Evolutionary conservation across 2,113 vertebrate species (phyloP).

Genomic region (Zosterops hypoxanthus): DNA sequence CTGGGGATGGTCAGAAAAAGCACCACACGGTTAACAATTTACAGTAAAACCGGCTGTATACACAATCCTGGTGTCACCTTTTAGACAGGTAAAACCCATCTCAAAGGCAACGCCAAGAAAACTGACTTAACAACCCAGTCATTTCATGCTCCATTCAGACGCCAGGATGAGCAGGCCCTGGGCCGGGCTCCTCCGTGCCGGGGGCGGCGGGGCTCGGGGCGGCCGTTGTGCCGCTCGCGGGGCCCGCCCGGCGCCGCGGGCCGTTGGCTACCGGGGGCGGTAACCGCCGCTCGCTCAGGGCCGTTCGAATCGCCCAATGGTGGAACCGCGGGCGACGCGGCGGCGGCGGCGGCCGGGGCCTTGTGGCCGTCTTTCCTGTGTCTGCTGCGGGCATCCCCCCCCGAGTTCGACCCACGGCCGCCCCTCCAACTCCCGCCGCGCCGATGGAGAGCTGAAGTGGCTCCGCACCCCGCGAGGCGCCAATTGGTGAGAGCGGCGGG

Average conservation of each 20-base stretch:
- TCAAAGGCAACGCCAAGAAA: neutral
- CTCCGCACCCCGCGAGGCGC: neutral
- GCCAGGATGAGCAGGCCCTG: rapidly evolving
- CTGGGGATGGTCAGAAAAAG: neutral
- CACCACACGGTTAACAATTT: neutral
- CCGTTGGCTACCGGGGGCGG: neutral
- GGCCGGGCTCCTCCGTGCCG: rapidly evolving
- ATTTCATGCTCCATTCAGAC: neutral
- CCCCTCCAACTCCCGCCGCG: neutral
- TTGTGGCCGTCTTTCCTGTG: neutral
- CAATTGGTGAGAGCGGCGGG: neutral
- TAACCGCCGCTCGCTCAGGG: neutral
- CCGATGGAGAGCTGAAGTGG: neutral
- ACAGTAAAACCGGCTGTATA: neutral
- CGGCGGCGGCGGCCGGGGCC: neutral
- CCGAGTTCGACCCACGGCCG: neutral
- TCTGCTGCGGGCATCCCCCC: neutral
- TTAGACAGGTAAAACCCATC: neutral
- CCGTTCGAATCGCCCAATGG: neutral
- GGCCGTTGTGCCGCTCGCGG: neutral
- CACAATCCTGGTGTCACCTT: neutral
- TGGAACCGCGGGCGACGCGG: neutral
- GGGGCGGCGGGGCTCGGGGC: neutral
- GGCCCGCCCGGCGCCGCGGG: neutral
- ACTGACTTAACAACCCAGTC: rapidly evolving